Evolutionary conservation across 2,113 vertebrate genomes (phyloP).

Genomic region (Eupsittula cactorum): DNA sequence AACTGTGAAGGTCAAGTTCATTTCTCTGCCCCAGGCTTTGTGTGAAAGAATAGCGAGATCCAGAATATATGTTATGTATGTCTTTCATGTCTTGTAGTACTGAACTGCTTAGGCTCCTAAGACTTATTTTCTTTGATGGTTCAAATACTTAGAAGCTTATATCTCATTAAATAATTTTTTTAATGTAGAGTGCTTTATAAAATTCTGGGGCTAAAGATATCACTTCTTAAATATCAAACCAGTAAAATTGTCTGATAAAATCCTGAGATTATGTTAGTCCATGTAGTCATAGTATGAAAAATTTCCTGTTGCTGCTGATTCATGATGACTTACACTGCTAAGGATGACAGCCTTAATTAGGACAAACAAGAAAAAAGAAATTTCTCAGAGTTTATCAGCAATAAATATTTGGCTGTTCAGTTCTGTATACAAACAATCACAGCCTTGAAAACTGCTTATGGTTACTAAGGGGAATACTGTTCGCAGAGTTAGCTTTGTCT

Average conservation of each 20-base stretch:
- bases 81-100: background rate
- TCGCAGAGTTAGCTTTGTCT: background rate
- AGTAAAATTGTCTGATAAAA: slow-evolving; percentile 1
- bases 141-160: background rate
- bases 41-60: background rate
- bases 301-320: slow-evolving; percentile 22
- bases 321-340: slow-evolving; percentile 7
- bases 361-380: background rate
- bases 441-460: background rate
- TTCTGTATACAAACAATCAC: background rate
- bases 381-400: background rate
- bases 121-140: background rate
- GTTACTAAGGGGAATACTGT: background rate
- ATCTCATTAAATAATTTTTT: background rate
- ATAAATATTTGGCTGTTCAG: background rate
- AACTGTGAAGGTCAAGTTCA: background rate
- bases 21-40: background rate
- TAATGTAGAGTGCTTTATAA: background rate
- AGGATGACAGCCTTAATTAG: slow-evolving; percentile 20
- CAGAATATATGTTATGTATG: background rate
- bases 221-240: background rate
- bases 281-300: background rate
- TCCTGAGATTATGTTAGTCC: background rate
- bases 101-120: background rate
- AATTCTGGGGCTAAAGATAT: background rate